phyloP scores from a whole-genome alignment of 2,888 invertebrate genomes.

The Synergus japonicus region DNA sequence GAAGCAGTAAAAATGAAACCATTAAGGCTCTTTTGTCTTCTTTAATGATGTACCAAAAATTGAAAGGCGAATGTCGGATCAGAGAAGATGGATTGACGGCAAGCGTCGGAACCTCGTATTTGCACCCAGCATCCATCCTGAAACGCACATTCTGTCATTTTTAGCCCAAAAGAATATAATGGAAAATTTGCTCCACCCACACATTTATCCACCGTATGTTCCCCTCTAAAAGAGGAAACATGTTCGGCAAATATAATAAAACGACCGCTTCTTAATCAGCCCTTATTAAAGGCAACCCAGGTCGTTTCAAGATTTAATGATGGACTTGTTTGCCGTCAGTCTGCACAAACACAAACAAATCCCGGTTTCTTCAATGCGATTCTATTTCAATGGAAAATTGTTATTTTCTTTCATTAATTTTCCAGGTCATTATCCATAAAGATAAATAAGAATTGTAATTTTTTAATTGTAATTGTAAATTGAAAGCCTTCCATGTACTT shows the following conservation, averaged over 20 bases:
- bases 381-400: not conserved
- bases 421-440: not conserved
- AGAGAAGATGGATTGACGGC: not conserved
- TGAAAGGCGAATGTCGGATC: not conserved
- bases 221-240: slow-evolving; percentile 53
- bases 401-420: slow-evolving; percentile 1
- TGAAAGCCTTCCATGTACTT: not conserved
- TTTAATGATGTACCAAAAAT: not conserved
- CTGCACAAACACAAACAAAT: slow-evolving; percentile 18
- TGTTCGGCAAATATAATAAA: slow-evolving; percentile 75
- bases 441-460: not conserved
- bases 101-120: not conserved
- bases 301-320: slow-evolving; percentile 9
- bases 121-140: not conserved
- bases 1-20: no score
- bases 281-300: slow-evolving; percentile 51
- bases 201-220: slow-evolving; percentile 1
- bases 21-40: no score
- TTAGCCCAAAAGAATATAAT: not conserved
- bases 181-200: slow-evolving; percentile 19
- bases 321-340: not conserved
- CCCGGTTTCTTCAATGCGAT: not conserved
- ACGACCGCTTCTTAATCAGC: slow-evolving; percentile 72
- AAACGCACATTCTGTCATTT: not conserved
- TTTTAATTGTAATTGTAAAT: not conserved